Conservation (phyloP, 1,140 invertebrate genomes). For the Bombus affinis region DNA sequence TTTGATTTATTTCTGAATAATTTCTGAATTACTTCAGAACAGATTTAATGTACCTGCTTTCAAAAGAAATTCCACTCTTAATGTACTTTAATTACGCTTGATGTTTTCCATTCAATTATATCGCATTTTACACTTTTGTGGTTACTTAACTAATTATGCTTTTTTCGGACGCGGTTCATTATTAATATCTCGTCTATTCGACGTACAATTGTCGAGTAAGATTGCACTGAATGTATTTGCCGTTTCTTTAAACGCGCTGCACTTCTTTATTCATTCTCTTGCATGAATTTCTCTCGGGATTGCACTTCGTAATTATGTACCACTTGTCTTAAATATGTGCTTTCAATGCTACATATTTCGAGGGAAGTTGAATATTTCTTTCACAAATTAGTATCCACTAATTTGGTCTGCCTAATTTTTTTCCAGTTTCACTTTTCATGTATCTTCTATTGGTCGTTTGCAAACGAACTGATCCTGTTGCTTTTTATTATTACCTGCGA, state of each 20-base stretch:
- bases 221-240: background rate
- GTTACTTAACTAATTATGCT: too few species aligned
- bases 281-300: conserved; percentile 20
- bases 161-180: background rate
- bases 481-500: too few species aligned
- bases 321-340: conserved; percentile 15
- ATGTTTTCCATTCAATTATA: background rate
- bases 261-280: conserved; percentile 3
- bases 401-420: background rate
- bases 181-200: background rate
- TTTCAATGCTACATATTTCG: background rate
- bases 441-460: background rate
- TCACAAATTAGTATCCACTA: background rate
- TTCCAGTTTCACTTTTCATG: background rate
- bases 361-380: background rate
- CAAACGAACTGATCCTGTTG: too few species aligned
- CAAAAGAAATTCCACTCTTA: background rate
- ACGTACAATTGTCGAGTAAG: conserved; percentile 18
- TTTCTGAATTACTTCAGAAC: background rate
- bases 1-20: too few species aligned
- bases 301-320: conserved; percentile 15
- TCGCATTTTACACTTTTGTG: background rate
- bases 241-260: background rate
- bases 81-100: background rate
- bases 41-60: background rate